Conservation (phyloP, 2,888 invertebrate species). For the Ophion slaviceki region DNA sequence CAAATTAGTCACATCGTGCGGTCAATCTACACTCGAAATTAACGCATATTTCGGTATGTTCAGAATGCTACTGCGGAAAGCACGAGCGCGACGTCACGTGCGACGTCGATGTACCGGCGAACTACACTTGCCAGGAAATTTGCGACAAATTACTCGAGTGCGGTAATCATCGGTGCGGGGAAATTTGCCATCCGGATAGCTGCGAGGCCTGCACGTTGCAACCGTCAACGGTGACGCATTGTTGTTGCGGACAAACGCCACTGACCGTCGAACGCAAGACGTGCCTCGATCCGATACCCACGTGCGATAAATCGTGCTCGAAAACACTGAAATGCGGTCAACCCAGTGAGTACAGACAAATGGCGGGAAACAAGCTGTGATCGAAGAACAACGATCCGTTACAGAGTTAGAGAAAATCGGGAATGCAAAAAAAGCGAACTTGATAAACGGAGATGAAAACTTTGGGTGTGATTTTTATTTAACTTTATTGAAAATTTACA, state of each 20-base stretch:
- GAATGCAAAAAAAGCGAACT: not conserved
- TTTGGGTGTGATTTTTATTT: no score
- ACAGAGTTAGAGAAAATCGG: not conserved
- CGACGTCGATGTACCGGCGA: conserved; percentile 84
- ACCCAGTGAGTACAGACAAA: conserved; percentile 77
- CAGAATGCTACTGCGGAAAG: conserved; percentile 90
- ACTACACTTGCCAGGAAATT: conserved; percentile 87
- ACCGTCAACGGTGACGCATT: conserved; percentile 87
- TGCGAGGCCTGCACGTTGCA: conserved; percentile 88
- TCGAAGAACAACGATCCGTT: not conserved
- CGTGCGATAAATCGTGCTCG: conserved; percentile 88
- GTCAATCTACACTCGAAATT: not conserved
- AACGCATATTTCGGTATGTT: conserved; percentile 37
- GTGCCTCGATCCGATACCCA: conserved; percentile 93
- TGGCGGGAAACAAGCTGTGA: not conserved
- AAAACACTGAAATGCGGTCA: conserved; percentile 83
- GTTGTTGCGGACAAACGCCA: conserved; percentile 91
- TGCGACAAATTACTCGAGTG: conserved; percentile 88
- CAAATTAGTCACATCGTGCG: not conserved
- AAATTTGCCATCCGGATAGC: conserved; percentile 88
- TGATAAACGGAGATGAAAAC: no score
- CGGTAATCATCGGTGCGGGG: conserved; percentile 89
- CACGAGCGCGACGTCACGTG: conserved; percentile 87
- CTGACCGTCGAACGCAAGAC: conserved; percentile 85
- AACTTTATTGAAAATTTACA: no score